These are phyloP conservation scores for Crotalus tigris DNA, from an alignment of 2,113 vertebrate genomes.

Conservation along the genomic window DNA sequence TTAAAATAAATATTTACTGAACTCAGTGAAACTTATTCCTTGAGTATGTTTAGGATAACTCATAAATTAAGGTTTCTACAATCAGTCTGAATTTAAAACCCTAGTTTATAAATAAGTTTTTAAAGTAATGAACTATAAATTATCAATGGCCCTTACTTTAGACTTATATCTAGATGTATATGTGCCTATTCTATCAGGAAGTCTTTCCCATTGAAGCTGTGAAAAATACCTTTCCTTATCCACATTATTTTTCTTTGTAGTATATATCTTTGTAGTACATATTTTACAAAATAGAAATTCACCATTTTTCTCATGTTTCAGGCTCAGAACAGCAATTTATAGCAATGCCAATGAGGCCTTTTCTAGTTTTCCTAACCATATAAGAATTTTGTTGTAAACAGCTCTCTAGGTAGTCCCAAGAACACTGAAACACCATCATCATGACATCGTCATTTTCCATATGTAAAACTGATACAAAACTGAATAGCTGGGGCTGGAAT, in stretches of 20 bases:
- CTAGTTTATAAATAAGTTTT: constrained; percentile 60
- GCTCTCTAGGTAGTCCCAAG: not conserved
- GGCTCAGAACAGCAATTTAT: not conserved
- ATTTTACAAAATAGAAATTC: not conserved
- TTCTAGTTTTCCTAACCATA: not conserved
- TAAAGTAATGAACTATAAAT: constrained; percentile 42
- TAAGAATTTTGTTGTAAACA: not conserved
- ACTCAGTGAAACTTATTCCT: not conserved
- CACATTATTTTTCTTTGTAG: not conserved
- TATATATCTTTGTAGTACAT: not conserved
- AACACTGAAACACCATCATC: not conserved
- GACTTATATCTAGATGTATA: not conserved
- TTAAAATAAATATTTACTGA: not conserved
- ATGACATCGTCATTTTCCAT: no score
- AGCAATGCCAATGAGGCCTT: not conserved
- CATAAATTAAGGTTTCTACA: constrained; percentile 17
- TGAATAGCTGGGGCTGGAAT: not conserved
- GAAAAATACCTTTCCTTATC: not conserved
- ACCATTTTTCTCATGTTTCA: not conserved
- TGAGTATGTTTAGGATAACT: constrained; percentile 19
- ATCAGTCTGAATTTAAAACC: constrained; percentile 44
- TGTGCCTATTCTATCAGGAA: not conserved
- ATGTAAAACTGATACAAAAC: not conserved
- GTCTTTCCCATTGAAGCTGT: not conserved
- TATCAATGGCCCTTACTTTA: constrained; percentile 13